Conservation (phyloP, 2,797 vertebrate species). For the Nannoperca australis region DNA sequence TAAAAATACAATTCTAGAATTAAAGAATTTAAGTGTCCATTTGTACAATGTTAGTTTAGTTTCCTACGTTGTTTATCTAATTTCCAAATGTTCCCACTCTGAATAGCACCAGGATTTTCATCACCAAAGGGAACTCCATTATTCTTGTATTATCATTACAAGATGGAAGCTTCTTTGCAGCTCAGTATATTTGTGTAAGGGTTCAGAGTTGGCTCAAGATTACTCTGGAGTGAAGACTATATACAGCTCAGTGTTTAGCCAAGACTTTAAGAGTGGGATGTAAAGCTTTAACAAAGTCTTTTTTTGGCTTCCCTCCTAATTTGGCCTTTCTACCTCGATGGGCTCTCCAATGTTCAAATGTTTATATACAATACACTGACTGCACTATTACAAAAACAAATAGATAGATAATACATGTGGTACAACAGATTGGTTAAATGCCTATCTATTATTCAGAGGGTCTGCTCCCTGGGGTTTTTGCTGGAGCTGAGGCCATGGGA, state of each 20-base stretch:
- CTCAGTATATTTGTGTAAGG: constrained; percentile 40
- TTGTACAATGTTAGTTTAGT: background rate
- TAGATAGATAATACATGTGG: background rate
- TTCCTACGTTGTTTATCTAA: background rate
- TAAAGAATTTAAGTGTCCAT: background rate
- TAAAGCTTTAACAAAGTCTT: constrained; percentile 10
- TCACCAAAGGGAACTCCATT: background rate
- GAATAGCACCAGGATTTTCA: background rate
- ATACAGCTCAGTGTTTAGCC: constrained; percentile 3
- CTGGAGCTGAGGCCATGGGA: constrained; percentile 72
- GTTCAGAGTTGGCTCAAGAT: constrained; percentile 22
- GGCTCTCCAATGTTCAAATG: background rate
- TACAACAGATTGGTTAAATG: constrained; percentile 16
- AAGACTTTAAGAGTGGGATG: constrained; percentile 14
- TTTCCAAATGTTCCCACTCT: constrained; percentile 4
- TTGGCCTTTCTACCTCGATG: background rate
- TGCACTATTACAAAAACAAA: background rate
- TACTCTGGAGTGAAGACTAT: constrained; percentile 27
- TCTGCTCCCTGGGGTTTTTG: constrained; percentile 54
- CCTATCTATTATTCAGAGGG: constrained; percentile 30
- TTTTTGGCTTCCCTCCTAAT: constrained; percentile 7
- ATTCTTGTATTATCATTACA: background rate
- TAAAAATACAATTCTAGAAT: background rate
- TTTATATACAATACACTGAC: background rate
- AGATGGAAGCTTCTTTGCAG: constrained; percentile 13